These are phyloP conservation scores for Camarhynchus parvulus DNA, from an alignment of 2,113 vertebrate species.

Conservation along the genomic window DNA sequence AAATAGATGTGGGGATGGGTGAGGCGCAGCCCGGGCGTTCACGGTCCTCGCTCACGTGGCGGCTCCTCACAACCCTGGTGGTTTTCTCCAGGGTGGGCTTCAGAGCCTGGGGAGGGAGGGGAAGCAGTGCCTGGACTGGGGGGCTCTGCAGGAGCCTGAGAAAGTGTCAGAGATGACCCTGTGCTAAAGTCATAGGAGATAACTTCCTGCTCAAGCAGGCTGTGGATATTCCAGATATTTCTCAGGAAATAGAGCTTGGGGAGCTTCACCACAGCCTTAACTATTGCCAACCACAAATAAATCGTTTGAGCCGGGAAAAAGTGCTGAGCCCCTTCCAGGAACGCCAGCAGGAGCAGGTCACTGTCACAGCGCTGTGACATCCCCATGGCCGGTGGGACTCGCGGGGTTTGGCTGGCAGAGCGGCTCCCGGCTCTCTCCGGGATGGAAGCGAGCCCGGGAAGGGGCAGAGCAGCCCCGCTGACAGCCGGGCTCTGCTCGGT, in stretches of 20 bases:
- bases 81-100: not conserved
- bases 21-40: not conserved
- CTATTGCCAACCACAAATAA: not conserved
- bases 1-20: not conserved
- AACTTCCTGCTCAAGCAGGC: not conserved
- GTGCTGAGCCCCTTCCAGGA: not conserved
- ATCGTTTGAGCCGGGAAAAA: not conserved
- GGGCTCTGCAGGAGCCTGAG: not conserved
- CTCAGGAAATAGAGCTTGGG: not conserved
- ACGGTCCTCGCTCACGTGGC: accelerated
- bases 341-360: accelerated
- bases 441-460: not conserved
- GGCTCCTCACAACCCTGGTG: not conserved
- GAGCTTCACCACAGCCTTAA: not conserved
- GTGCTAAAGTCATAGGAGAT: not conserved
- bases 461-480: not conserved
- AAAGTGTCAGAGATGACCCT: accelerated
- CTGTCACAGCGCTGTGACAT: not conserved
- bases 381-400: accelerated
- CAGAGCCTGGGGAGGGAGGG: not conserved
- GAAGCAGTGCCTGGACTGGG: not conserved
- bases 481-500: not conserved
- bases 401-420: not conserved
- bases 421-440: accelerated
- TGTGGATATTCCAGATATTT: not conserved